A percentile compares a stretch with the other conserved stretches of the same genome.
Evolutionary conservation across 2,888 invertebrate species (phyloP).

Genomic region (Leptinotarsa tumamoca): DNA sequence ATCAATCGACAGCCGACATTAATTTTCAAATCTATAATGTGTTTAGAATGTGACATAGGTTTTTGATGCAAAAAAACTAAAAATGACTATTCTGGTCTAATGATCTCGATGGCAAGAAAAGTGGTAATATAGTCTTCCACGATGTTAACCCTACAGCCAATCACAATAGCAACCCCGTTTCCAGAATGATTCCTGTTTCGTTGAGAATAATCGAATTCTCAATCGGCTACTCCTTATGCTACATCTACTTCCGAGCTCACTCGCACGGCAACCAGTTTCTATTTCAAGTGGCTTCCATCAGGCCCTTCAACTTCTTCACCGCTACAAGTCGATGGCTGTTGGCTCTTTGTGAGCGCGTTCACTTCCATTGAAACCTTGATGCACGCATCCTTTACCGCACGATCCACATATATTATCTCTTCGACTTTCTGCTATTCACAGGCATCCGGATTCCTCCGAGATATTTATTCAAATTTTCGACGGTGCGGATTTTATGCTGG

Average conservation of each 20-base stretch:
- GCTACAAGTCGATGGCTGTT: slow-evolving; percentile 6
- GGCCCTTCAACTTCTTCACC: slow-evolving; percentile 5
- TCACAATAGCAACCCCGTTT: too few species aligned
- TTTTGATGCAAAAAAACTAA: too few species aligned
- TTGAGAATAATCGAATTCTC: not conserved
- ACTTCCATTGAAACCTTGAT: slow-evolving; percentile 15
- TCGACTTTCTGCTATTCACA: slow-evolving; percentile 15
- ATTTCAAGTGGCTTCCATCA: slow-evolving; percentile 2
- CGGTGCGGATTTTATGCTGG: slow-evolving; percentile 3
- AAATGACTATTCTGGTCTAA: too few species aligned
- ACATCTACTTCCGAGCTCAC: not conserved
- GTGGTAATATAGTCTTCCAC: too few species aligned
- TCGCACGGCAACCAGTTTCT: not conserved
- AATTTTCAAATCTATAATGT: too few species aligned
- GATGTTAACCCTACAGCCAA: too few species aligned
- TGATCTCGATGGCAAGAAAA: too few species aligned
- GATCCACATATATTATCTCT: slow-evolving; percentile 18
- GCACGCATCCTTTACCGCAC: slow-evolving; percentile 16
- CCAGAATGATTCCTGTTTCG: not conserved
- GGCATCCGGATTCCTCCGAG: slow-evolving; percentile 8
- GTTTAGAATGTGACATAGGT: too few species aligned
- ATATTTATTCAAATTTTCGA: slow-evolving; percentile 17
- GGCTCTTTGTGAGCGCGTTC: slow-evolving; percentile 8
- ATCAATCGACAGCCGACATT: too few species aligned
- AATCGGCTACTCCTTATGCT: not conserved